Evolutionary conservation across 2,888 invertebrate species (phyloP), one percentile per base, ranked within the genome.

Genomic region (Dioctria linearis): DNA sequence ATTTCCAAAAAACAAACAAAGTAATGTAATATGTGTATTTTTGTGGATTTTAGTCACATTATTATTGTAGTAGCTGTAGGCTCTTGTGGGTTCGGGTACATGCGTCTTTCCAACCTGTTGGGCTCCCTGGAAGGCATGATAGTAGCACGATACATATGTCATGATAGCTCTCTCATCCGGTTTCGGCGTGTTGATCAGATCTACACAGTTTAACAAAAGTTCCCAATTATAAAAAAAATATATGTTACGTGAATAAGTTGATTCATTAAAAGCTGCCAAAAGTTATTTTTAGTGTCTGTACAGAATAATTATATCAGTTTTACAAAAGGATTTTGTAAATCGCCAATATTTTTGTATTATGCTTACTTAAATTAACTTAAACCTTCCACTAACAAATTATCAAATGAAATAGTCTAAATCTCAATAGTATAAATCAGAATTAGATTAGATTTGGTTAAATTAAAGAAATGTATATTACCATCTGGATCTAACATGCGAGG

Each of bases 61-160:
- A 87, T 87, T 87, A 88, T 88, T 88, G 84, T 84, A 84, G 88
- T 88, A 89, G 88, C 87, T 87, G 87, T 88, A 89, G 88, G 87
- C 86, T 88, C 88, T 87, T 88, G 88, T 88, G 87, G 89, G 87
- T 88, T 88, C 86, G 87, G 88, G 89, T 87, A 88, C 88, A 87
- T 88, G 87, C 87, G 87, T 88, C 87, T 87, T 86, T 88, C 88
- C 89, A 89, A 97, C 98, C 97, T 98, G 97, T 92, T 97, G 97
- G 90, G 97, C 97, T 92, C 99, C 98, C 93, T 98, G 98, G 95
- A 99, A 99, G 91, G 99, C 99, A 92, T 99, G 99, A 93, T 99
- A 99, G 94, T 98, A 99, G 93, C 99, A 98, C 90, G 99, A 99
- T 91, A 99, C 99, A 91, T 99, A 99, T 88, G 99, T 99, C 99